Base-by-base conservation (phyloP, 2,797 vertebrate species). In the Lithobates sylvaticus region DNA sequence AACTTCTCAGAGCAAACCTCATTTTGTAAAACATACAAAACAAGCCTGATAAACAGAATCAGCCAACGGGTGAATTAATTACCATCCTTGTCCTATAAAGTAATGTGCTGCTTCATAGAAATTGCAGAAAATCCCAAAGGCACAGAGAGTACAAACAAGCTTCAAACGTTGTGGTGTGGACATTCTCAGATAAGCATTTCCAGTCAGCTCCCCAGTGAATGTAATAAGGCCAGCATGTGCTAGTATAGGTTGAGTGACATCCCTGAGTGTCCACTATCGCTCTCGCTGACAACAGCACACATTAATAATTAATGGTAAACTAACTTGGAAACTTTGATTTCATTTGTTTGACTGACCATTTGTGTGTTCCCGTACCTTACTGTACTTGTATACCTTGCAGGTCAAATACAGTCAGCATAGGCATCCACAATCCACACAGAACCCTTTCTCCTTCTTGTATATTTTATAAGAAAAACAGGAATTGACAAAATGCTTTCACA, bases 1-100 rank as follows among this genome's bases (percentile, higher is more conserved):
- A 81, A 76, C 47, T 80, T 85, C 61, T 81, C 64, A 39, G 50
- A 81, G 84, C 50, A 81, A 86, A 81, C 78, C 78, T 86, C 73
- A 86, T 86, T 81, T 81, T 81, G 84, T 81, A 86, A 86, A 86
- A 86, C 84, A 86, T 69, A 86, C 84, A 86, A 86, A 86, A 86
- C 84, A 86, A 86, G 72, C 39, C 72, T 86, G 78, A 81, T 86
- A 86, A 86, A 86, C 84, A 86, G 78, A 86, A 81, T 86, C 78
- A 81, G 84, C 84, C 84, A 86, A 76, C 78, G 84, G 84, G 84
- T 86, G 78, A 86, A 86, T 86, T 86, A 81, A 81, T 81, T 86
- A 86, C 73, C 78, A 86, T 86, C 65, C 78, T 86, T 81, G 84
- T 86, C 84, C 78, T 86, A 81, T 81, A 86, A 76, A 81, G 84